phyloP scores from a whole-genome alignment of 2,113 vertebrate species.

The Dipodomys merriami region DNA sequence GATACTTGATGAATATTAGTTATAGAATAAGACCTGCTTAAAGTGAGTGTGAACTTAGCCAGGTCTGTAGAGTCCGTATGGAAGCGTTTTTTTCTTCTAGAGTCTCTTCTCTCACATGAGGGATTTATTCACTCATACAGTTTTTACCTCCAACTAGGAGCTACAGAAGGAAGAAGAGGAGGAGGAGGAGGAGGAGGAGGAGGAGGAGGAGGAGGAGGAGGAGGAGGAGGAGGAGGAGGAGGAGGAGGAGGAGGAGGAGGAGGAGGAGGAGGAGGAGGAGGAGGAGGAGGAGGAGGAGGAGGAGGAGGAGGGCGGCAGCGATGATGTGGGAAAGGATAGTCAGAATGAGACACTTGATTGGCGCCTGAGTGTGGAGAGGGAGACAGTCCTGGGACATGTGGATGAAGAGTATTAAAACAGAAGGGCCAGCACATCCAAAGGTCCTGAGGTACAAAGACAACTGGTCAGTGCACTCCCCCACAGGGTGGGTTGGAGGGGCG shows the following conservation, averaged over 20 bases:
- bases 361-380: background rate
- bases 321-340: background rate
- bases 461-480: background rate
- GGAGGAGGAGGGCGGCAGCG: background rate
- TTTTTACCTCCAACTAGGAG: background rate
- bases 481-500: fast-evolving
- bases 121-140: background rate
- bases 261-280: no score
- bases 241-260: background rate
- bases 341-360: background rate
- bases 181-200: no score
- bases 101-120: background rate
- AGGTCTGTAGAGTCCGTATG: background rate
- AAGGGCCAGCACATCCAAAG: background rate
- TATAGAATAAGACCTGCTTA: background rate
- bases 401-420: background rate
- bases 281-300: no score
- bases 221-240: no score
- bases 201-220: no score
- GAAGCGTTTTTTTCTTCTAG: background rate
- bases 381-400: fast-evolving
- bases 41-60: background rate
- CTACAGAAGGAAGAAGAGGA: background rate
- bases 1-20: fast-evolving
- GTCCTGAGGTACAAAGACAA: background rate